Conservation (phyloP, 1,140 invertebrate species). For the Adoxophyes honmai region DNA sequence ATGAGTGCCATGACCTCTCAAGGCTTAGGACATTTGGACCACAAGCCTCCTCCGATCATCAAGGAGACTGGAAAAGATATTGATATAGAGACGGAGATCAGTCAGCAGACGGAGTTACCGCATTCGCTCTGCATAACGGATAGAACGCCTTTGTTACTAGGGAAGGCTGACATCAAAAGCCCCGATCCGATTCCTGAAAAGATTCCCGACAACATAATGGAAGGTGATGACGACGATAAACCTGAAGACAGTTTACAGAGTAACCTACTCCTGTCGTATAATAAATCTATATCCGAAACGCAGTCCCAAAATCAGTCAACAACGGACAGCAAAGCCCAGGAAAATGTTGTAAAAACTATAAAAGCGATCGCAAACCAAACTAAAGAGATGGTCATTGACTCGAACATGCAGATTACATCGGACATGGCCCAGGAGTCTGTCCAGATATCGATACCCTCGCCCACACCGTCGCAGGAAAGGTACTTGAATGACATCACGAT, state of each 20-base stretch:
- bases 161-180: slow-evolving; percentile 70
- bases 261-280: slow-evolving; percentile 53
- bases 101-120: slow-evolving; percentile 70
- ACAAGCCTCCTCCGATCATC: slow-evolving; percentile 32
- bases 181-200: slow-evolving; percentile 74
- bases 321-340: slow-evolving; percentile 43
- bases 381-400: slow-evolving; percentile 74
- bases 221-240: slow-evolving; percentile 74
- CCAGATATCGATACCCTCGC: slow-evolving; percentile 80
- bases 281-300: slow-evolving; percentile 47
- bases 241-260: slow-evolving; percentile 57
- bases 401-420: slow-evolving; percentile 72
- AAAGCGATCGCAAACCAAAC: slow-evolving; percentile 73
- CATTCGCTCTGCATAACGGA: slow-evolving; percentile 61
- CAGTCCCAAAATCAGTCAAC: slow-evolving; percentile 32
- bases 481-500: slow-evolving; percentile 79
- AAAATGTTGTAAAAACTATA: slow-evolving; percentile 65
- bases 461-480: slow-evolving; percentile 79
- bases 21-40: slow-evolving; percentile 38
- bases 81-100: slow-evolving; percentile 72
- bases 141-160: slow-evolving; percentile 56
- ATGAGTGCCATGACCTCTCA: slow-evolving; percentile 38
- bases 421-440: slow-evolving; percentile 78
- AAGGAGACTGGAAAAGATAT: slow-evolving; percentile 64
- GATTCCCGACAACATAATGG: slow-evolving; percentile 77